A percentile compares a stretch with the other conserved stretches of the same genome.
phyloP scores from a whole-genome alignment of 1,140 invertebrate species.

The Panagrolaimus sp. region DNA sequence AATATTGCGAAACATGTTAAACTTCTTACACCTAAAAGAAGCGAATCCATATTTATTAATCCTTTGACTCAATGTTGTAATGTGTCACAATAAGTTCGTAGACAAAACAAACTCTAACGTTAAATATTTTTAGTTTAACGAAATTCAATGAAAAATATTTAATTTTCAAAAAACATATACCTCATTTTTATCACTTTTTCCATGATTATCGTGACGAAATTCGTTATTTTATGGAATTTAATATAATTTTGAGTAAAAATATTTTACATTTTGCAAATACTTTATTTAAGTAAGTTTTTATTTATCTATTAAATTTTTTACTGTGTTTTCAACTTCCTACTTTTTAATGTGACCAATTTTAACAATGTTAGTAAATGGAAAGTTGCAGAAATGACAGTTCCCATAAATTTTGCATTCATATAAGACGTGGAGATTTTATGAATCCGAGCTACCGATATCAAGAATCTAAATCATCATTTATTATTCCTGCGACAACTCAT shows the following conservation, averaged over 20 bases:
- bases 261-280: background rate
- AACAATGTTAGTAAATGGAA: too few relatives aligned
- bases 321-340: background rate
- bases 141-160: background rate
- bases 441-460: background rate
- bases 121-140: background rate
- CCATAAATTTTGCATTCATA: background rate
- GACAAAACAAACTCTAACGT: background rate
- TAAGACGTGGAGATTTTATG: background rate
- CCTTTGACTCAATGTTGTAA: background rate
- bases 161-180: background rate
- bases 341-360: too few relatives aligned
- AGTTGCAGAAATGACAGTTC: background rate
- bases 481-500: background rate
- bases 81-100: background rate
- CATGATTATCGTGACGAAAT: background rate
- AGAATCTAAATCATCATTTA: background rate
- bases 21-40: background rate
- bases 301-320: background rate
- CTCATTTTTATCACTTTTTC: background rate
- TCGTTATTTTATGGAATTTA: background rate
- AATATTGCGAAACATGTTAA: background rate
- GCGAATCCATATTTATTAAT: background rate
- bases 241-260: background rate
- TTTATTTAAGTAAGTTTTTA: slow-evolving; percentile 1